phyloP scores from a whole-genome alignment of 1,140 invertebrate species.

The Drosophila tristis region DNA sequence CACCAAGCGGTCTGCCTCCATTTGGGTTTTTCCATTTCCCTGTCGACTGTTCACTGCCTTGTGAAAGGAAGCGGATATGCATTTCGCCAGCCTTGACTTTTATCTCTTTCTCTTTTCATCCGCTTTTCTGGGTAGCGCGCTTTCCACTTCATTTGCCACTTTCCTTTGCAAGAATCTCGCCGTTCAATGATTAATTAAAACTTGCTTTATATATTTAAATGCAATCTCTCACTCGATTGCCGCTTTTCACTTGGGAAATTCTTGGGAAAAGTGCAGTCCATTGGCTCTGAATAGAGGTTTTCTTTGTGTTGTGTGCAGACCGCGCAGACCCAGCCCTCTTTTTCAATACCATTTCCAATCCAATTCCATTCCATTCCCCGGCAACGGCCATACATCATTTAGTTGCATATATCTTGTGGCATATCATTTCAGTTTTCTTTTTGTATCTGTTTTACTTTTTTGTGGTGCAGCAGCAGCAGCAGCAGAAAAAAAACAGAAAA shows the following conservation, averaged over 20 bases:
- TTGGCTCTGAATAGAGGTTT: slow-evolving; percentile 33
- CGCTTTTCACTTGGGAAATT: slow-evolving; percentile 36
- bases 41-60: neutral
- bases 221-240: slow-evolving; percentile 18
- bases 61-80: slow-evolving; percentile 63
- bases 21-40: slow-evolving; percentile 27
- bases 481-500: slow-evolving; percentile 52
- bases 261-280: slow-evolving; percentile 44
- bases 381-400: slow-evolving; percentile 60
- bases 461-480: slow-evolving; percentile 7
- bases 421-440: slow-evolving; percentile 36
- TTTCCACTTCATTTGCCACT: slow-evolving; percentile 50
- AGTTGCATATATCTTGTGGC: slow-evolving; percentile 20
- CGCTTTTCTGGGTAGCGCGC: neutral
- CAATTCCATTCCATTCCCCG: slow-evolving; percentile 48
- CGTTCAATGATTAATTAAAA: slow-evolving; percentile 54
- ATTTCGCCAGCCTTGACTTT: slow-evolving; percentile 31
- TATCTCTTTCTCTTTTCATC: slow-evolving; percentile 7
- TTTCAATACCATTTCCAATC: slow-evolving; percentile 18
- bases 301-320: slow-evolving; percentile 34
- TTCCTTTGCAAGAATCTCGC: slow-evolving; percentile 47
- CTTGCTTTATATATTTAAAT: slow-evolving; percentile 41
- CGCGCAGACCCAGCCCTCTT: neutral
- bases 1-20: slow-evolving; percentile 3
- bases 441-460: slow-evolving; percentile 13